These are phyloP conservation scores for Pteropus rufus DNA, from an alignment of 2,797 vertebrate species.

Conservation along the genomic window DNA sequence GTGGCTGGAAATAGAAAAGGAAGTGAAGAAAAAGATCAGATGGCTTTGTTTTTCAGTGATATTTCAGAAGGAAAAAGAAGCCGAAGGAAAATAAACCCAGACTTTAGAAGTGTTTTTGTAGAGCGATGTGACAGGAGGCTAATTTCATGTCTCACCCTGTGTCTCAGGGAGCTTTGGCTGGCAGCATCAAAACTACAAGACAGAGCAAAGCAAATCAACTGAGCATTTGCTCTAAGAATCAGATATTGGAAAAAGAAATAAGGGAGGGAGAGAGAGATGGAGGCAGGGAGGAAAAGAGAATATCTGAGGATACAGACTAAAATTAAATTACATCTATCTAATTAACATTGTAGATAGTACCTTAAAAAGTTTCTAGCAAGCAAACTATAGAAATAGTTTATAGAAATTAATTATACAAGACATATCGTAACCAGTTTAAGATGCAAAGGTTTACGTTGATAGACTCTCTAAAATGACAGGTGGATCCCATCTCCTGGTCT, in stretches of 20 bases:
- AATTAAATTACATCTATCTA: not conserved
- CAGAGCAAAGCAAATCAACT: not conserved
- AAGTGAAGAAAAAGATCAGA: slow-evolving; percentile 33
- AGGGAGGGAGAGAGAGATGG: not conserved
- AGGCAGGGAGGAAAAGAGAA: not conserved
- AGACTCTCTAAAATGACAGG: not conserved
- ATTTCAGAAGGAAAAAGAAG: slow-evolving; percentile 47
- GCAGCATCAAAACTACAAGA: not conserved
- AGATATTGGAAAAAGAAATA: not conserved
- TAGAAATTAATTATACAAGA: not conserved
- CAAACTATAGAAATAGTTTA: not conserved
- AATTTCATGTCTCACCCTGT: not conserved
- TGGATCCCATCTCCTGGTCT: not conserved
- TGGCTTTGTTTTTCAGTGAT: not conserved
- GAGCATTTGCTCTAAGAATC: not conserved
- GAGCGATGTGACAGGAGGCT: not conserved
- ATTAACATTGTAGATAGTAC: not conserved
- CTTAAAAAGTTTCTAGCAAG: not conserved
- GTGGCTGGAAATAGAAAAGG: slow-evolving; percentile 54
- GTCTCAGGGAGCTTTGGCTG: not conserved
- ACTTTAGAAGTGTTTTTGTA: not conserved
- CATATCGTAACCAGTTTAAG: not conserved
- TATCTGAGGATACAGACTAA: not conserved
- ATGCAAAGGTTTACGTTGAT: not conserved
- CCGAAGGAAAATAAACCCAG: slow-evolving; percentile 7